phyloP scores from a whole-genome alignment of 2,888 invertebrate genomes.

The Catocala nupta region DNA sequence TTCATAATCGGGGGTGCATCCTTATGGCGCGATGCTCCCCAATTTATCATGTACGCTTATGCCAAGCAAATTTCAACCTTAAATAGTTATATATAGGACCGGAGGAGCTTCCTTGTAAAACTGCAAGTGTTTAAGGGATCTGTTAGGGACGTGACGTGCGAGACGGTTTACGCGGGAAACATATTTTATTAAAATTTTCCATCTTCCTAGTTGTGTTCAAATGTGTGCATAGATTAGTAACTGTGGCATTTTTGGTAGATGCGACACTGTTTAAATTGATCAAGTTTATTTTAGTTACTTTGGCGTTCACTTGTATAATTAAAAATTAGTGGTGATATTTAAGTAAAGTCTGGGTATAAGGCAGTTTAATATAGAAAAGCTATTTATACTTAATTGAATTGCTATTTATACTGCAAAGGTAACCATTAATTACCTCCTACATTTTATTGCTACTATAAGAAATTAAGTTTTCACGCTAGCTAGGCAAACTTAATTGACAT shows the following conservation, averaged over 20 bases:
- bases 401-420: no score
- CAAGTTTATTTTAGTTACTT: neutral
- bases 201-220: slow-evolving; percentile 68
- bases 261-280: neutral
- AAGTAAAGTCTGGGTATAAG: no score
- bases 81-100: slow-evolving; percentile 30
- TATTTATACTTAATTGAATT: no score
- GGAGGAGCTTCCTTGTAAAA: slow-evolving; percentile 25
- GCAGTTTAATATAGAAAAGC: no score
- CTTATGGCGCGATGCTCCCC: slow-evolving; percentile 58
- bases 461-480: no score
- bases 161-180: slow-evolving; percentile 73
- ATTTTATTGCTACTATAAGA: no score
- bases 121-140: slow-evolving; percentile 68
- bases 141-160: slow-evolving; percentile 70
- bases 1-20: slow-evolving; percentile 75
- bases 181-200: slow-evolving; percentile 82
- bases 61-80: slow-evolving; percentile 26
- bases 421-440: no score
- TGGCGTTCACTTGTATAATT: no score
- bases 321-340: no score
- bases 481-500: no score
- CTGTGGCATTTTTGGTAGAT: slow-evolving; percentile 4
- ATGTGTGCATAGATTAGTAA: slow-evolving; percentile 59
- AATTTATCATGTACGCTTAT: neutral